Base-by-base conservation (phyloP, 2,797 vertebrate species). In the Anas bernieri region DNA sequence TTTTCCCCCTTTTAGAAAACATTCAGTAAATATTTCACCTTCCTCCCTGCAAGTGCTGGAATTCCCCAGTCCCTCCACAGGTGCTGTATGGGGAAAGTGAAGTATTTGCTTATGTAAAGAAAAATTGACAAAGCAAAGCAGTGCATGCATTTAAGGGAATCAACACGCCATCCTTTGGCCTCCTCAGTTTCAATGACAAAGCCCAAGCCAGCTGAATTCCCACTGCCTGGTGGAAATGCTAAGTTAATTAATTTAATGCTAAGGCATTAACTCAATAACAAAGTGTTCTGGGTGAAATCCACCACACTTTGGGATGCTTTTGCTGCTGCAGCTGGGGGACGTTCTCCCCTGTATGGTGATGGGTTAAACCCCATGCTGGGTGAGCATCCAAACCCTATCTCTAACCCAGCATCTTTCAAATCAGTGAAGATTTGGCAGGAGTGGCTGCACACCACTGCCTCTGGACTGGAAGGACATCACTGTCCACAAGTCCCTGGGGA, bases 271-370 rank as follows among this genome's bases (percentile, higher is more conserved):
- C 35, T 50, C 35, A 17, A 25, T 7, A 54, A 23, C 26, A 33
- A 23, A 48, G 3, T 21, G 6, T 48, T 12, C 46, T 48, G 46
- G 46, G 46, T 23, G 46, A 48, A 48, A 48, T 23, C 46, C 46
- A 48, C 46, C 46, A 48, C 46, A 23, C 21, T 48, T 48, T 12
- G 46, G 21, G 46, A 48, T 22, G 12, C 28, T 43, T 30, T 16
- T 14, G 48, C 48, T 48, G 48, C 23, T 14, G 48, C 62, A 43
- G 6, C 18, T 43, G 62, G 23, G 35, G 16, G 16, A 4, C 26
- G 11, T 55, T 31, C 33, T 75, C 23, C 74, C 37, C 12, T 1
- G 0, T 2, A 7, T 8, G 2, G 12, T 8, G 8, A 26, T 2
- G 17, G 7, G 15, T 68, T 55, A 73, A 80, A 28, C 7, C 28